These are phyloP conservation scores for Hycleus phaleratus DNA, from an alignment of 1,140 invertebrate species.

Conservation along the genomic window DNA sequence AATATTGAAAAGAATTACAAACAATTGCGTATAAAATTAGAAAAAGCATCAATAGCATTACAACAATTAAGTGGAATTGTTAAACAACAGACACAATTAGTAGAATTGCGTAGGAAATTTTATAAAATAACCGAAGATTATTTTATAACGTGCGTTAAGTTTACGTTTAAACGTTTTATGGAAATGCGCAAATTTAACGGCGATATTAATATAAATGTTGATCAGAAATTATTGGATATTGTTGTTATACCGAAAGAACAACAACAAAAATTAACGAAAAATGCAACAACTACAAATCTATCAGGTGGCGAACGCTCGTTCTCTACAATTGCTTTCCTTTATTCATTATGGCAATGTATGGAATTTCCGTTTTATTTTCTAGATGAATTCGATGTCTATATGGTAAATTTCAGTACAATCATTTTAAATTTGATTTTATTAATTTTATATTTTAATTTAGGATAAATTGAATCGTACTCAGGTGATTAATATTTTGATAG, in stretches of 20 bases:
- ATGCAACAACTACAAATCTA: conserved; percentile 54
- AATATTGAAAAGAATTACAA: conserved; percentile 21
- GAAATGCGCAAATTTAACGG: conserved; percentile 42
- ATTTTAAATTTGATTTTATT: too few relatives aligned
- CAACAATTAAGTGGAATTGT: conserved; percentile 16
- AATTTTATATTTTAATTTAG: too few relatives aligned
- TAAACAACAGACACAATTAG: conserved; percentile 18
- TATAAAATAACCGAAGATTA: conserved; percentile 33
- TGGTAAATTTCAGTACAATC: conserved; percentile 42
- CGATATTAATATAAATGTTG: conserved; percentile 53
- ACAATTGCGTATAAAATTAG: conserved; percentile 17
- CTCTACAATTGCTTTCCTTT: conserved; percentile 87
- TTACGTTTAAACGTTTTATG: conserved; percentile 32
- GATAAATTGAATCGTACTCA: conserved; percentile 67
- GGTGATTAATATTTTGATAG: conserved; percentile 59
- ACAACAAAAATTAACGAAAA: conserved; percentile 38
- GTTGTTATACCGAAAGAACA: conserved; percentile 45
- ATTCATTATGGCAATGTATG: conserved; percentile 87
- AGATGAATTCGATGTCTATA: conserved; percentile 98
- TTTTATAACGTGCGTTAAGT: conserved; percentile 29
- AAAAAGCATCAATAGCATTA: conserved; percentile 17
- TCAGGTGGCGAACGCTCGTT: conserved; percentile 95
- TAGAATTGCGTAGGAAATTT: conserved; percentile 19
- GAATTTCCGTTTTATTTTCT: conserved; percentile 90
- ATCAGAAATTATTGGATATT: conserved; percentile 48